These are phyloP conservation scores for Drosophila burlai DNA, from an alignment of 1,140 invertebrate genomes.

Conservation along the genomic window DNA sequence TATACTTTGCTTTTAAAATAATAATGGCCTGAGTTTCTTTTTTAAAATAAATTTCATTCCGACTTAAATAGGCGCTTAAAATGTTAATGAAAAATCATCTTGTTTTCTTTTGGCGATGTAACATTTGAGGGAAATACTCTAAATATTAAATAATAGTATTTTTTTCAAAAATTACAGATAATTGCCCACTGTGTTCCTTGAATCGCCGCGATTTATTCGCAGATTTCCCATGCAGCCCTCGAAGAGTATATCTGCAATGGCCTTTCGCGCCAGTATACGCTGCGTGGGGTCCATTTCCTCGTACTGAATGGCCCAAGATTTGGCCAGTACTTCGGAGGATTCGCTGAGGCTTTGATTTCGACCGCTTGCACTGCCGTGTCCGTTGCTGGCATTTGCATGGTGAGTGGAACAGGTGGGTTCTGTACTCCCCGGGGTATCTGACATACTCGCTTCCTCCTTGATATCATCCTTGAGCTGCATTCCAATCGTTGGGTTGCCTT, in stretches of 20 bases:
- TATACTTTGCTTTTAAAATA: neutral
- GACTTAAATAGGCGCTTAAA: neutral
- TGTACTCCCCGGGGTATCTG: neutral
- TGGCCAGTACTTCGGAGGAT: constrained; percentile 67
- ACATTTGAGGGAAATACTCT: neutral
- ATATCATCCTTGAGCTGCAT: constrained; percentile 4
- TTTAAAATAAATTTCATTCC: neutral
- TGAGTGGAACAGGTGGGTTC: constrained; percentile 21
- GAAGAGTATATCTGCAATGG: constrained; percentile 78
- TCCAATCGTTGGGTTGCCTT: constrained; percentile 16
- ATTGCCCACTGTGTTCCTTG: constrained; percentile 45
- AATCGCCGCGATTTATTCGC: constrained; percentile 63
- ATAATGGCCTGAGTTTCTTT: neutral
- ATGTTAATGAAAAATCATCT: neutral
- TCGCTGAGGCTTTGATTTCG: constrained; percentile 49
- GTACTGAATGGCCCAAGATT: constrained; percentile 80
- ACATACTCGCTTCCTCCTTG: constrained; percentile 22
- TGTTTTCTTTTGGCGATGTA: neutral
- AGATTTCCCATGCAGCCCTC: constrained; percentile 82
- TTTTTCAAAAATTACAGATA: constrained; percentile 2
- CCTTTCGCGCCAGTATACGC: constrained; percentile 74
- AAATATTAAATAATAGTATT: neutral
- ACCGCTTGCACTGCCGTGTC: constrained; percentile 3
- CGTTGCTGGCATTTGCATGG: neutral
- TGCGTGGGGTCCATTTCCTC: constrained; percentile 73